Evolutionary conservation across 2,797 vertebrate species (phyloP).

Genomic region (Aeoliscus strigatus): DNA sequence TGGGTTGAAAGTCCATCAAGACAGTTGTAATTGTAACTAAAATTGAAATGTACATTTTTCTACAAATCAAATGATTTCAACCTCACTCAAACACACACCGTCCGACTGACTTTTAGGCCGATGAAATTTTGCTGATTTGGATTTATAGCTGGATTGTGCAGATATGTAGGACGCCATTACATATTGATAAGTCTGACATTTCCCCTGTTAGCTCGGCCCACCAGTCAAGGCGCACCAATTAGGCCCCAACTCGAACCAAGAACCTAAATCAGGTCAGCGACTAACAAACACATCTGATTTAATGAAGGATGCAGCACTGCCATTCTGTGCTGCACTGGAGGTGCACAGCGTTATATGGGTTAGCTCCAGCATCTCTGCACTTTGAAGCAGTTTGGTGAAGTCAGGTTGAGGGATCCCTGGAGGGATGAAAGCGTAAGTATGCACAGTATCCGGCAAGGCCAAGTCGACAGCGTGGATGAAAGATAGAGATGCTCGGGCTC

Average conservation of each 20-base stretch:
- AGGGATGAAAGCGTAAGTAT: conserved; percentile 40
- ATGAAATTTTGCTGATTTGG: background rate
- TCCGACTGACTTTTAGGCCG: conserved; percentile 6
- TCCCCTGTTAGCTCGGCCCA: conserved; percentile 39
- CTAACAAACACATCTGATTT: conserved; percentile 51
- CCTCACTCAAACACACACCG: too few relatives aligned
- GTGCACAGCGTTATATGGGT: conserved; percentile 61
- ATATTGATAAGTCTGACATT: conserved; percentile 63
- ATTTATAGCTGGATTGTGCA: conserved; percentile 20
- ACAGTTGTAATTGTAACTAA: too few relatives aligned
- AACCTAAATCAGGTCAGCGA: conserved; percentile 63
- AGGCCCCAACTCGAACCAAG: conserved; percentile 48
- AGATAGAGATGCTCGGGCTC: conserved; percentile 19
- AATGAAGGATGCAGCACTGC: conserved; percentile 51
- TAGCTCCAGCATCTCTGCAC: conserved; percentile 53
- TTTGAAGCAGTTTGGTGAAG: conserved; percentile 66
- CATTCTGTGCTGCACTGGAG: conserved; percentile 31
- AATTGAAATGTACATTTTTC: too few relatives aligned
- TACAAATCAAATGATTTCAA: too few relatives aligned
- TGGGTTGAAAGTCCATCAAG: too few relatives aligned
- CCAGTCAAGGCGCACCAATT: conserved; percentile 49
- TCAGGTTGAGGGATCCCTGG: conserved; percentile 56
- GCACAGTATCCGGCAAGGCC: conserved; percentile 36
- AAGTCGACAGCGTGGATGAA: conserved; percentile 33
- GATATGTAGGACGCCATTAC: conserved; percentile 57